Evolutionary conservation across 1,140 invertebrate genomes (phyloP), one percentile per base, ranked within the genome.

Genomic region (Drosophila elegans): DNA sequence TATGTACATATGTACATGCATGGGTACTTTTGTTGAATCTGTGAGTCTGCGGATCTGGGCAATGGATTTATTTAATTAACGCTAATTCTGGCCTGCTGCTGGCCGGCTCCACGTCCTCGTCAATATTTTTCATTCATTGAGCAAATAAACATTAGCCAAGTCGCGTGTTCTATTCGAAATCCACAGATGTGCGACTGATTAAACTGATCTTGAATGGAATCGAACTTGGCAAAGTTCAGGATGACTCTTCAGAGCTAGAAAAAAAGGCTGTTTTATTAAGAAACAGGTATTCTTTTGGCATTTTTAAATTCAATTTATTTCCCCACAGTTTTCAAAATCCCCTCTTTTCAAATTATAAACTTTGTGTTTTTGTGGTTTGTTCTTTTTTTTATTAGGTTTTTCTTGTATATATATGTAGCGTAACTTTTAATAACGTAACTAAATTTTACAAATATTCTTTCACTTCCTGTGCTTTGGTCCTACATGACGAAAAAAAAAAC

Each of bases 21-120:
- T 29, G 49, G 13, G 25, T 32, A 53, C 32, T 44, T 25, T 41
- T 63, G 62, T 57, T 34, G 55, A 34, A 34, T 57, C 39, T 32
- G 32, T 39, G 56, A 38, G 39, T 48, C 34, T 21, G 45, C 41
- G 63, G 16, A 34, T 38, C 63, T 57, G 63, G 44, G 48, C 38
- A 69, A 81, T 82, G 74, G 74, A 67, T 60, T 79, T 60, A 74
- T 82, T 74, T 56, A 79, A 82, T 82, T 82, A 83, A 75, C 80
- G 46, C 61, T 63, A 78, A 78, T 68, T 74, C 57, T 51, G 66
- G 21, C 44, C 42, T 46, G 74, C 46, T 60, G 66, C n/a, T n/a
- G n/a, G 53, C 53, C 25, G 27, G 53, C 38, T 55, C n/a, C 38
- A 29, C 29, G 48, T 56, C 45, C 56, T 73, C 60, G 62, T 54